A percentile compares a stretch with the other conserved stretches of the same genome.
Evolutionary conservation across 2,888 invertebrate genomes (phyloP).

Genomic region (Lepas anatifera): DNA sequence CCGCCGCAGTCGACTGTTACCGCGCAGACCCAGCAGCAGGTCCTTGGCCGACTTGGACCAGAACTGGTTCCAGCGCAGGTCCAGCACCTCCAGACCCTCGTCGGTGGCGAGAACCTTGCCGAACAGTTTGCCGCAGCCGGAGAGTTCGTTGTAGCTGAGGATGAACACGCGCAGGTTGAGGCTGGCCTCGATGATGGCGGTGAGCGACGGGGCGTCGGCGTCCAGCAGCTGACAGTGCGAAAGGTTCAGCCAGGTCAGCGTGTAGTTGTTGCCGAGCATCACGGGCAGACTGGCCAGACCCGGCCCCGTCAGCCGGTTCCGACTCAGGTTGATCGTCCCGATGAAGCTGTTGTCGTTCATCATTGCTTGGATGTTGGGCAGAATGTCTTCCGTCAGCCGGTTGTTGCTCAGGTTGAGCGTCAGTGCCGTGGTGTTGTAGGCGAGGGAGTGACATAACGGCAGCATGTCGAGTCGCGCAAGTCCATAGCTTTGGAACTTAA

Average conservation of each 20-base stretch:
- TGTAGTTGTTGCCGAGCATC: conserved; percentile 6
- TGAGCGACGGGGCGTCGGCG: background rate
- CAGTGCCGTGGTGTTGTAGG: background rate
- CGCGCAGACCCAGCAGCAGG: background rate
- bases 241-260: background rate
- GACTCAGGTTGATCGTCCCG: background rate
- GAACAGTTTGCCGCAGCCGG: background rate
- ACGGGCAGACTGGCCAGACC: background rate
- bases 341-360: conserved; percentile 12
- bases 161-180: background rate
- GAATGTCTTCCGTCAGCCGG: background rate
- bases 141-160: background rate
- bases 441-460: background rate
- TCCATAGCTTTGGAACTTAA: background rate
- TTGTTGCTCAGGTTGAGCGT: background rate
- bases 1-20: background rate
- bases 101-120: background rate
- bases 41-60: background rate
- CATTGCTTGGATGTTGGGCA: conserved; percentile 2
- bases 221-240: background rate
- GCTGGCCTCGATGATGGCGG: background rate
- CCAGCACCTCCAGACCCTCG: background rate
- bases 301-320: background rate
- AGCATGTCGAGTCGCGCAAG: background rate
- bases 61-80: background rate